A percentile compares a stretch with the other conserved stretches of the same genome.
phyloP scores from a whole-genome alignment of 2,888 invertebrate genomes.

The Calephelis perditalis region DNA sequence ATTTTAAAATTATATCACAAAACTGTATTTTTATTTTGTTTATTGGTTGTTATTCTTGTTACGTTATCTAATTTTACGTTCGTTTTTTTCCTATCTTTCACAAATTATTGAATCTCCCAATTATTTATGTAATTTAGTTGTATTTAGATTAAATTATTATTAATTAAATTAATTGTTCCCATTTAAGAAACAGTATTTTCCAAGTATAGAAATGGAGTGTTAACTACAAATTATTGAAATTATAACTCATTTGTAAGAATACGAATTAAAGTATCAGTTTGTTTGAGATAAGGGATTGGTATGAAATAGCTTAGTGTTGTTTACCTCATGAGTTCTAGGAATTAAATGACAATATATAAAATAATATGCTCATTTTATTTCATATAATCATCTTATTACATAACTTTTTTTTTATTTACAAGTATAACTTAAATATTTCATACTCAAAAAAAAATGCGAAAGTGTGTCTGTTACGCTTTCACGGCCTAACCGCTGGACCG shows the following conservation, averaged over 20 bases:
- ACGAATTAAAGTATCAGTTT: constrained; percentile 40
- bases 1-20: constrained; percentile 5
- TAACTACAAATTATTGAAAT: constrained; percentile 31
- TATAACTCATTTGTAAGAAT: constrained; percentile 34
- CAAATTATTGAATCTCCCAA: constrained; percentile 47
- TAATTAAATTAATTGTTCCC: constrained; percentile 45
- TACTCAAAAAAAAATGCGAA: too few species aligned
- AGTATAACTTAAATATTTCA: too few species aligned
- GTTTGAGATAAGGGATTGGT: constrained; percentile 58
- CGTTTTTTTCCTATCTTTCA: constrained; percentile 52
- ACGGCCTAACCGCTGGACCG: too few species aligned
- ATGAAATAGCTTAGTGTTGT: constrained; percentile 69
- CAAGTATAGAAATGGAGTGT: constrained; percentile 56
- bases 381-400: too few species aligned
- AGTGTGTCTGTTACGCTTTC: too few species aligned
- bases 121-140: constrained; percentile 67
- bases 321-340: constrained; percentile 78
- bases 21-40: constrained; percentile 22
- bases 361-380: constrained; percentile 24
- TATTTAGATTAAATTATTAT: constrained; percentile 66
- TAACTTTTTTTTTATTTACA: too few species aligned
- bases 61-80: constrained; percentile 74
- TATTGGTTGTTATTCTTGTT: constrained; percentile 71
- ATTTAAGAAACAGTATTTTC: constrained; percentile 46
- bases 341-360: constrained; percentile 70